Conservation (phyloP, 1,140 invertebrate species). For the Drosophila prosaltans region DNA sequence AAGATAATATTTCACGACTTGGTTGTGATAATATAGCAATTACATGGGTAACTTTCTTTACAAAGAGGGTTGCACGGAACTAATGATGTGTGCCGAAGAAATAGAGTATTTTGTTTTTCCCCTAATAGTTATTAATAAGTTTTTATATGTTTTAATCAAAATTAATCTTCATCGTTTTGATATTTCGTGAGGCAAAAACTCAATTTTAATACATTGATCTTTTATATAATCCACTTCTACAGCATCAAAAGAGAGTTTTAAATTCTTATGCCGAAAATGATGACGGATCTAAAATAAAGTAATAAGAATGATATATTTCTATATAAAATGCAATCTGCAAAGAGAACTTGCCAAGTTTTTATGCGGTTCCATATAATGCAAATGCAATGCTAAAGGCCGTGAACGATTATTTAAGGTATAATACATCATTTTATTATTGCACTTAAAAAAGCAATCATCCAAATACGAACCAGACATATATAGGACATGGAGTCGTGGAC, state of each 20-base stretch:
- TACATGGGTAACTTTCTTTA: conserved; percentile 27
- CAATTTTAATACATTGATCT: background rate
- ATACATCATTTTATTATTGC: background rate
- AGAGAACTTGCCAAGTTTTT: background rate
- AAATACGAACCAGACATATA: background rate
- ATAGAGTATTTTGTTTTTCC: background rate
- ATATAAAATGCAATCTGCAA: background rate
- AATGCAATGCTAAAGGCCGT: background rate
- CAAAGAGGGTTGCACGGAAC: background rate
- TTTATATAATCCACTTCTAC: background rate
- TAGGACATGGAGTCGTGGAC: background rate
- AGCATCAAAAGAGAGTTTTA: background rate
- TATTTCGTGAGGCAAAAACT: background rate
- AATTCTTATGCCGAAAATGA: conserved; percentile 9
- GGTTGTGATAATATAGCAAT: conserved; percentile 62
- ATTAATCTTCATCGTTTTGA: background rate
- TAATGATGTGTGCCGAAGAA: background rate
- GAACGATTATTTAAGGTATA: background rate
- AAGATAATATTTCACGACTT: conserved; percentile 58
- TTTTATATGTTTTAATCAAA: no score
- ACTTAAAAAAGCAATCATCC: conserved; percentile 2
- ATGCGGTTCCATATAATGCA: background rate
- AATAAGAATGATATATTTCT: background rate
- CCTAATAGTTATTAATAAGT: background rate
- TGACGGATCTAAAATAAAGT: background rate